Percentiles rank a stretch among this genome's conserved stretches.
Evolutionary conservation across 2,113 vertebrate species (phyloP).

Genomic region (Burhinus bistriatus): DNA sequence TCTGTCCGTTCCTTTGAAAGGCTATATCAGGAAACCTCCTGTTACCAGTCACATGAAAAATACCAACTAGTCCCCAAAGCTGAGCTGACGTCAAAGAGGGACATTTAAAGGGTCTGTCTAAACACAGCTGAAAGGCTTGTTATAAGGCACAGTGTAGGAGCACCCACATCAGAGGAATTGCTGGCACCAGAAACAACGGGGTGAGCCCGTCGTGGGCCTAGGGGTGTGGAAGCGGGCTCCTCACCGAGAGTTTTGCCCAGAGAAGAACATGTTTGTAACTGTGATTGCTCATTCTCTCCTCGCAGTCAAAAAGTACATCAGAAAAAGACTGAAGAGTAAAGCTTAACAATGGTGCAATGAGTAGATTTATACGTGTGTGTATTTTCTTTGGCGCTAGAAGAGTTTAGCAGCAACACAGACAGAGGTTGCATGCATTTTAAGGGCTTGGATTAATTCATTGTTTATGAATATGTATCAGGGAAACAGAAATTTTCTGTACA

Average conservation of each 20-base stretch:
- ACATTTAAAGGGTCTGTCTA: not conserved
- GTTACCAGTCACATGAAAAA: slow-evolving; percentile 28
- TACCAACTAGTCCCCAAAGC: slow-evolving; percentile 5
- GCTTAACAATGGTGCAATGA: not conserved
- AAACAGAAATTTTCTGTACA: not conserved
- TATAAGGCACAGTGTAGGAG: not conserved
- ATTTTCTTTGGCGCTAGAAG: not conserved
- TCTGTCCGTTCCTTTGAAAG: not conserved
- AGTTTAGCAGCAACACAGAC: not conserved
- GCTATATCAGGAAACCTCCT: not conserved
- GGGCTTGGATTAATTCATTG: not conserved
- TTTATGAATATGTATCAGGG: not conserved
- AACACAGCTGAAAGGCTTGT: not conserved
- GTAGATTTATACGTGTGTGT: not conserved
- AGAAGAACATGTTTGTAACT: not conserved
- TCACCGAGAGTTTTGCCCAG: not conserved
- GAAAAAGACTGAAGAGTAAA: not conserved
- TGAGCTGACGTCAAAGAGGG: slow-evolving; percentile 6
- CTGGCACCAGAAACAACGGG: not conserved
- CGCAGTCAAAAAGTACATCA: not conserved
- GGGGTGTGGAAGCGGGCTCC: not conserved
- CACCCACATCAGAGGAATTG: not conserved
- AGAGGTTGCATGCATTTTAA: not conserved
- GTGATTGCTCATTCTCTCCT: not conserved
- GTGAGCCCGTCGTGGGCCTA: not conserved